A percentile compares a stretch with the other conserved stretches of the same genome.
Conservation (phyloP, 2,113 vertebrate species). For the Bujurquina vittata region DNA sequence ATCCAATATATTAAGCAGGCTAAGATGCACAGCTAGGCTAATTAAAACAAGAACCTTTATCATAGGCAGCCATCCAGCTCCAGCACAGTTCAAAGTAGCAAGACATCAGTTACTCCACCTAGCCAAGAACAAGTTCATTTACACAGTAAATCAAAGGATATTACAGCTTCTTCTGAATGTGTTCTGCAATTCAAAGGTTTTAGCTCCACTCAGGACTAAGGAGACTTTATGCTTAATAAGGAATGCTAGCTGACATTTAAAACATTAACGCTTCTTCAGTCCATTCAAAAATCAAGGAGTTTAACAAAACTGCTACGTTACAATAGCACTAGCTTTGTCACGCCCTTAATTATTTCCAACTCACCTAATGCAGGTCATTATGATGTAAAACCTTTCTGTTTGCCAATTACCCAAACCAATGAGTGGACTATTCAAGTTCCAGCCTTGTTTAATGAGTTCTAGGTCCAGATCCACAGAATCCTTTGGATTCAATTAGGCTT, state of each 20-base stretch:
- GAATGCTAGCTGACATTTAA: no score
- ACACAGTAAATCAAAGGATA: no score
- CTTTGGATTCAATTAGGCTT: slow-evolving; percentile 46
- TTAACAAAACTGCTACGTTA: neutral
- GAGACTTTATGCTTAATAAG: no score
- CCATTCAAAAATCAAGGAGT: neutral
- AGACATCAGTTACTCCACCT: neutral
- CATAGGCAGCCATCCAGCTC: neutral
- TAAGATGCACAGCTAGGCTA: neutral
- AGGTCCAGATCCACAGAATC: slow-evolving; percentile 9
- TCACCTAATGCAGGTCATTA: slow-evolving; percentile 30
- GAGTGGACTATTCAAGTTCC: slow-evolving; percentile 22
- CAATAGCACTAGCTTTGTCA: neutral
- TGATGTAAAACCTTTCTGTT: slow-evolving; percentile 14
- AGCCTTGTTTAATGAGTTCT: slow-evolving; percentile 35
- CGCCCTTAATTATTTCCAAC: slow-evolving; percentile 12
- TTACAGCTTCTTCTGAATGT: no score
- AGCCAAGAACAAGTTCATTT: neutral
- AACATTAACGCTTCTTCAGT: neutral
- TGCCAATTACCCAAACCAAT: slow-evolving; percentile 46
- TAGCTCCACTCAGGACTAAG: no score
- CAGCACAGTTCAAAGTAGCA: neutral
- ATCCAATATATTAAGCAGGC: no score
- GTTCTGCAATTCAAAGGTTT: no score
- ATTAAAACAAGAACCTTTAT: neutral